Conservation (phyloP, 2,888 invertebrate species). For the Rambutsinella grinnellia region DNA sequence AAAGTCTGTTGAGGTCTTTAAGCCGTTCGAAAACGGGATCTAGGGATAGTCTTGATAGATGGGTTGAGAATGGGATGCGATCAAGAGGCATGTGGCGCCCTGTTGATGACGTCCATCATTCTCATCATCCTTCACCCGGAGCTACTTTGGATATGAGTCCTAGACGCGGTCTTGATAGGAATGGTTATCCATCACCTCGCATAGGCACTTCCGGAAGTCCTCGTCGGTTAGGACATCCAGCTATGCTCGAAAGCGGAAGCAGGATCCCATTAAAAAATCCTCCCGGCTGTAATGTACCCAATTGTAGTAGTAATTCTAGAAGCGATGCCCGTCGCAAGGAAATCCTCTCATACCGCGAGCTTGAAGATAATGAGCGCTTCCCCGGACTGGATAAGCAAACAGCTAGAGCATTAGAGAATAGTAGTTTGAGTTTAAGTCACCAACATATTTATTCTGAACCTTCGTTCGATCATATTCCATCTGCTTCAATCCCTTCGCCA, state of each 20-base stretch:
- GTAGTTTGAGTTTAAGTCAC: constrained; percentile 65
- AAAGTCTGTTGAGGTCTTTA: constrained; percentile 64
- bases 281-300: constrained; percentile 29
- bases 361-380: constrained; percentile 73
- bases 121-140: constrained; percentile 24
- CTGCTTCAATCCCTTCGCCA: constrained; percentile 18
- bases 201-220: constrained; percentile 42
- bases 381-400: constrained; percentile 73
- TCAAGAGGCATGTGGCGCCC: constrained; percentile 62
- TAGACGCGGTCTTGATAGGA: constrained; percentile 26
- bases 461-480: constrained; percentile 57
- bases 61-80: constrained; percentile 66
- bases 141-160: constrained; percentile 24
- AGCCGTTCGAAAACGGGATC: constrained; percentile 66
- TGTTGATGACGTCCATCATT: constrained; percentile 21
- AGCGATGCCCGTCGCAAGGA: constrained; percentile 36
- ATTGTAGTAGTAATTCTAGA: constrained; percentile 27
- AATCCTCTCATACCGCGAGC: constrained; percentile 70
- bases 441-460: constrained; percentile 66
- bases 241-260: constrained; percentile 10
- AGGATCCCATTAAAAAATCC: constrained; percentile 41
- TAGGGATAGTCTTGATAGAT: constrained; percentile 65
- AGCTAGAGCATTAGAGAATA: constrained; percentile 68
- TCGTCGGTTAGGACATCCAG: constrained; percentile 43
- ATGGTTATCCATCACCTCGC: constrained; percentile 43